A percentile compares a stretch with the other conserved stretches of the same genome.
phyloP scores from a whole-genome alignment of 2,888 invertebrate genomes.

The Tenthredo amoena region DNA sequence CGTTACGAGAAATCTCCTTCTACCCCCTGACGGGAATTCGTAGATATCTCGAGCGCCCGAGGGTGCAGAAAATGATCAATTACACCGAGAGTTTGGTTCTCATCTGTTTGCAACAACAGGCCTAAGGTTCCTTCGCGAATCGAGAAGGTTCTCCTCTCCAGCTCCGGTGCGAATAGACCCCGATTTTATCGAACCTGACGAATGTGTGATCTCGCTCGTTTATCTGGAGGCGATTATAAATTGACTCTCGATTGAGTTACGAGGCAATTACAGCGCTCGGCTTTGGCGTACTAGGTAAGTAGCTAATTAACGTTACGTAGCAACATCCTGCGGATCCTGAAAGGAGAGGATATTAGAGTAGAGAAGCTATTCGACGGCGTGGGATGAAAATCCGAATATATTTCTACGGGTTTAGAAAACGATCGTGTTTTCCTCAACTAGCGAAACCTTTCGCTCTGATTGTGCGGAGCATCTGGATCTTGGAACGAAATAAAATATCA shows the following conservation, averaged over 20 bases:
- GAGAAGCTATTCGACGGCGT: background rate
- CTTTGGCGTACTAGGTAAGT: background rate
- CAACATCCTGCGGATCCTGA: background rate
- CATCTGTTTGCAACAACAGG: background rate
- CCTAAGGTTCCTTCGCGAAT: background rate
- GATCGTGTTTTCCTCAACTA: background rate
- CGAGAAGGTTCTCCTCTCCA: background rate
- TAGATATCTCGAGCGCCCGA: background rate
- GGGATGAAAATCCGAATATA: background rate
- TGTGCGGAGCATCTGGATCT: background rate
- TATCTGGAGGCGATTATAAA: conserved; percentile 13
- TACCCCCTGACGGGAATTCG: background rate
- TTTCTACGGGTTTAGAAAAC: background rate
- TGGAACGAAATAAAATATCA: background rate
- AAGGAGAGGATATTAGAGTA: background rate
- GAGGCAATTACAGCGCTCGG: background rate
- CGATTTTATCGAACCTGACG: background rate
- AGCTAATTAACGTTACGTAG: conserved; percentile 6
- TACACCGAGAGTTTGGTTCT: background rate
- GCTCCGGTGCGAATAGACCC: background rate
- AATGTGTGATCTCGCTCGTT: background rate
- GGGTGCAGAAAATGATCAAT: background rate
- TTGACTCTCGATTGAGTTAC: conserved; percentile 42
- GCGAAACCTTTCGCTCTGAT: background rate
- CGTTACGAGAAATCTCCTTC: background rate